Percentiles rank a stretch among this genome's conserved stretches.
These are phyloP conservation scores for Rhea americana DNA, from an alignment of 2,113 vertebrate genomes.

Conservation along the genomic window DNA sequence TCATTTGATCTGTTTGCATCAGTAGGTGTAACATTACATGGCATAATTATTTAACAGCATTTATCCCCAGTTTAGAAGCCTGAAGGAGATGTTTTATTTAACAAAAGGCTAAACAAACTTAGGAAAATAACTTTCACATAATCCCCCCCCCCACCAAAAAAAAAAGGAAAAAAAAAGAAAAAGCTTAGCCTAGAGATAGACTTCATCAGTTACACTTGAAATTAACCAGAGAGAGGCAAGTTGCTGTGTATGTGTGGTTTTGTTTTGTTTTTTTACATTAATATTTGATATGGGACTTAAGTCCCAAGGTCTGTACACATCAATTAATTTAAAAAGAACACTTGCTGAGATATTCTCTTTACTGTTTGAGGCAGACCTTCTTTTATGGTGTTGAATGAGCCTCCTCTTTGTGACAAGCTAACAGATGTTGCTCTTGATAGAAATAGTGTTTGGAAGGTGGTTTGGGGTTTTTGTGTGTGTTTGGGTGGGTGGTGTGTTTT, in stretches of 20 bases:
- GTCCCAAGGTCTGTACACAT: not conserved
- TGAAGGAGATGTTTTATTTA: not conserved
- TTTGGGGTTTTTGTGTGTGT: no score
- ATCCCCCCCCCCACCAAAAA: not conserved
- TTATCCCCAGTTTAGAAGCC: not conserved
- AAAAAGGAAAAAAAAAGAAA: not conserved
- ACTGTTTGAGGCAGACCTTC: not conserved
- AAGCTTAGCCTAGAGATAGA: not conserved
- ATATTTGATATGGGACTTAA: not conserved
- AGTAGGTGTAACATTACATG: fast-evolving
- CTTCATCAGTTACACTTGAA: not conserved
- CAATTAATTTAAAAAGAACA: not conserved
- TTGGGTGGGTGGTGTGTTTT: not conserved
- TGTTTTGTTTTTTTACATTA: not conserved
- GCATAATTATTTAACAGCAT: not conserved
- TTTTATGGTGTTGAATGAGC: not conserved
- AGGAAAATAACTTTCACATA: not conserved
- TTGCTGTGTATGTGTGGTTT: not conserved
- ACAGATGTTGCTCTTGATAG: not conserved
- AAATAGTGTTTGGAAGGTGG: not conserved
- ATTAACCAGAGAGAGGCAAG: not conserved
- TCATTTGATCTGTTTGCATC: not conserved
- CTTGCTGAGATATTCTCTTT: not conserved
- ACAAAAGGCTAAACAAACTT: not conserved
- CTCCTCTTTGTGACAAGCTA: not conserved